Evolutionary conservation across 1,140 invertebrate species (phyloP).

Genomic region (Drosophila littoralis): DNA sequence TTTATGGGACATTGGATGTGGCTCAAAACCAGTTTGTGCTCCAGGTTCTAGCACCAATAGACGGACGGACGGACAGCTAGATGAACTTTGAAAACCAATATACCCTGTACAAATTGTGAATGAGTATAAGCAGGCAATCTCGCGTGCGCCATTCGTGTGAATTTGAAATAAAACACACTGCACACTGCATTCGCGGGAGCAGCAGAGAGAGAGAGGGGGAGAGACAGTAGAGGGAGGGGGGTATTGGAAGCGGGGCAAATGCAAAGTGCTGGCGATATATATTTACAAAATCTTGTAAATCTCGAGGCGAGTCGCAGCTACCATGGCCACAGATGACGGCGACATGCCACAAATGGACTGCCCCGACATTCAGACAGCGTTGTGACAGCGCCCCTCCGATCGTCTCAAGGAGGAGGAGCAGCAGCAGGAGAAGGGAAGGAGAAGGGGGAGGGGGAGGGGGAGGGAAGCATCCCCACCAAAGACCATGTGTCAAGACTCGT

Average conservation of each 20-base stretch:
- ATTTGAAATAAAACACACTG: constrained; percentile 82
- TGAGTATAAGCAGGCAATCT: not conserved
- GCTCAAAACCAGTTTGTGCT: no score
- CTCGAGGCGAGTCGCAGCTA: not conserved
- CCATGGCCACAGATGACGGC: constrained; percentile 50
- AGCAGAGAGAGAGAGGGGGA: not conserved
- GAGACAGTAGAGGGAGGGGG: not conserved
- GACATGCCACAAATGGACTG: constrained; percentile 80
- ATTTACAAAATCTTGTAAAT: constrained; percentile 27
- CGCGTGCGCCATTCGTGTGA: constrained; percentile 57
- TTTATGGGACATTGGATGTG: no score
- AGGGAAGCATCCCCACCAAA: not conserved
- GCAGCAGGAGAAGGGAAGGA: no score
- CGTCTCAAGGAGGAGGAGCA: constrained; percentile 30
- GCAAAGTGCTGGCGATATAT: constrained; percentile 22
- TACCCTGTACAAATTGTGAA: no score
- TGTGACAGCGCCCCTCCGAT: constrained; percentile 28
- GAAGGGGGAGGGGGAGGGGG: no score
- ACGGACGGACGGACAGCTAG: no score
- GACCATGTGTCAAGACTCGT: constrained; percentile 72
- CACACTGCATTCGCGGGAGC: constrained; percentile 19
- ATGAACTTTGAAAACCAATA: no score
- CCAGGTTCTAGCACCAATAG: no score
- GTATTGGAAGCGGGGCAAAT: not conserved
- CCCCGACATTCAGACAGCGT: constrained; percentile 25